Percentiles rank a stretch among this genome's conserved stretches.
Conservation (phyloP, 2,797 vertebrate species). For the Falco cherrug region DNA sequence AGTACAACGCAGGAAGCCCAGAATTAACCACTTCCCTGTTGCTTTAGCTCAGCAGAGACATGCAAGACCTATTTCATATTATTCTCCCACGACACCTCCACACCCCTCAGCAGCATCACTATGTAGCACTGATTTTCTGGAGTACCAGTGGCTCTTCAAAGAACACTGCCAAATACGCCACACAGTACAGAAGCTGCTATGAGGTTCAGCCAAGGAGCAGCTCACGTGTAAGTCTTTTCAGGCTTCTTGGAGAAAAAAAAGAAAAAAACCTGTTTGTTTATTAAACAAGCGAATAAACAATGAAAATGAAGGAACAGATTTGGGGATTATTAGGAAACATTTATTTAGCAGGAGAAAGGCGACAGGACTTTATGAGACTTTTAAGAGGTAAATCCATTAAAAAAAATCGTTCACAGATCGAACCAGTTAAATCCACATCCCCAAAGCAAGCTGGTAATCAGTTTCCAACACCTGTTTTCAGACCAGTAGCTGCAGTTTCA, state of each 20-base stretch:
- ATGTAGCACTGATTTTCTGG: not conserved
- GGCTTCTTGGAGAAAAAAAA: not conserved
- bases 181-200: not conserved
- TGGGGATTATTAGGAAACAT: slow-evolving; percentile 2
- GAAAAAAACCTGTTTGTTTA: not conserved
- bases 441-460: not conserved
- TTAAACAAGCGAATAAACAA: slow-evolving; percentile 9
- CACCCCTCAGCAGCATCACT: not conserved
- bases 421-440: not conserved
- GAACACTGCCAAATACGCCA: not conserved
- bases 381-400: not conserved
- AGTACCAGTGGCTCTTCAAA: not conserved
- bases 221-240: not conserved
- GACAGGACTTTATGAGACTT: not conserved
- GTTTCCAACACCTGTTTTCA: slow-evolving; percentile 4
- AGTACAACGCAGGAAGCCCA: not conserved
- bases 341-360: slow-evolving; percentile 25
- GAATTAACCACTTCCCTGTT: not conserved
- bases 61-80: not conserved
- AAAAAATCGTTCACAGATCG: not conserved
- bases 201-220: not conserved
- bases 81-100: not conserved
- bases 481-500: not conserved
- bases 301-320: not conserved
- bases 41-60: not conserved